Evolutionary conservation across 37 sponge, comb jelly and placozoan genomes (phyloP).

Genomic region (Chondrosia reniformis): DNA sequence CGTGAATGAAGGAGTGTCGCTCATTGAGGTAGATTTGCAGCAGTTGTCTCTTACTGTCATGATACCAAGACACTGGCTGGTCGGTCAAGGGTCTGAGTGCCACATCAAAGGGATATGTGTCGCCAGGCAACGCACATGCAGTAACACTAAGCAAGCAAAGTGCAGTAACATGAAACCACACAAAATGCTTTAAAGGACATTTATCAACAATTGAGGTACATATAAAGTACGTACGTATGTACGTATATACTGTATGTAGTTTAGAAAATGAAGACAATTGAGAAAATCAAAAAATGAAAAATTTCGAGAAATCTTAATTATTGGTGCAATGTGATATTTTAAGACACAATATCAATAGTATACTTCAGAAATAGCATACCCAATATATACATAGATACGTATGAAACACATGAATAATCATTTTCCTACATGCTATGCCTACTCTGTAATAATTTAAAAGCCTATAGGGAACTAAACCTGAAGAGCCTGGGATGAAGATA

Average conservation of each 20-base stretch:
- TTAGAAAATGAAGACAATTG: neutral
- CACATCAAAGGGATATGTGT: slow-evolving; percentile 28
- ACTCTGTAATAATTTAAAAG: too few relatives aligned
- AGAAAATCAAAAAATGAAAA: too few relatives aligned
- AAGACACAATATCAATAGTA: too few relatives aligned
- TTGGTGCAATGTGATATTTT: too few relatives aligned
- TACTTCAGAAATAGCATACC: too few relatives aligned
- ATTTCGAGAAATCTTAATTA: too few relatives aligned
- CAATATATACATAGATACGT: too few relatives aligned
- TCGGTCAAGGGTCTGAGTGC: slow-evolving; percentile 3
- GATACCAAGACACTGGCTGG: slow-evolving; percentile 32
- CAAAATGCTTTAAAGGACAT: neutral
- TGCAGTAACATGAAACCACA: too few relatives aligned
- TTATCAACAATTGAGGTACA: neutral
- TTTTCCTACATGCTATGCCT: too few relatives aligned
- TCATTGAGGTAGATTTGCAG: slow-evolving; percentile 28
- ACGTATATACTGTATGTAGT: neutral
- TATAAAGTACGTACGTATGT: neutral
- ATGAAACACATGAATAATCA: too few relatives aligned
- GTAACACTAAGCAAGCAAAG: neutral
- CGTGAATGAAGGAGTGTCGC: neutral
- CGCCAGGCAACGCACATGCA: slow-evolving; percentile 26
- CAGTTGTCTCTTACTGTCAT: slow-evolving; percentile 23
- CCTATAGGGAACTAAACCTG: too few relatives aligned
- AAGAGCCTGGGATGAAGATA: too few relatives aligned